Conservation (phyloP, 2,113 vertebrate species). For the Motacilla tschutschensis region DNA sequence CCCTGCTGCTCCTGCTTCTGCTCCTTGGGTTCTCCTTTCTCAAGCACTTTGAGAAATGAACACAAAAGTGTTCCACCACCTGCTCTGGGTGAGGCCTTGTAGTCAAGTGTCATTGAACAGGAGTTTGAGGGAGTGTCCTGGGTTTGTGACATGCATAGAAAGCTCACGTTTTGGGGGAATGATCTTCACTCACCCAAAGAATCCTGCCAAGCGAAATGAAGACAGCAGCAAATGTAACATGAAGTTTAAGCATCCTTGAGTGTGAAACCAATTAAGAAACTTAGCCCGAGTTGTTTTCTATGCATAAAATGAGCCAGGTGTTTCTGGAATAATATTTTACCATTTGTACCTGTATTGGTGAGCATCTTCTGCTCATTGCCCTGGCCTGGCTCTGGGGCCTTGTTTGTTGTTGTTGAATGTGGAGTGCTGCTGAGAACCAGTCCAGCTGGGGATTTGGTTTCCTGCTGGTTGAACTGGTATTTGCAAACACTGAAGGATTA, state of each 20-base stretch:
- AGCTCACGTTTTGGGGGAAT: not conserved
- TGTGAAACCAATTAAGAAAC: not conserved
- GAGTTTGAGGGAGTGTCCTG: not conserved
- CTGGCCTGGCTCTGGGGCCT: not conserved
- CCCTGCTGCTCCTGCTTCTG: not conserved
- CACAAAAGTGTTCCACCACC: not conserved
- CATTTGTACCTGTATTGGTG: not conserved
- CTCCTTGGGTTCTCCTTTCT: not conserved
- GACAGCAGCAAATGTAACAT: not conserved
- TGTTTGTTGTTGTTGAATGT: not conserved
- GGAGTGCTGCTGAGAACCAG: not conserved
- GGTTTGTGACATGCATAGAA: rapidly evolving
- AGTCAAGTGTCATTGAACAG: not conserved
- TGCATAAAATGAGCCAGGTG: not conserved
- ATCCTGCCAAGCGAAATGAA: not conserved
- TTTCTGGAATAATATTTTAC: not conserved
- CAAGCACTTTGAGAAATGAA: not conserved
- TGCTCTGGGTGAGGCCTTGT: not conserved
- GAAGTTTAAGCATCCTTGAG: not conserved
- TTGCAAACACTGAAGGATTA: not conserved
- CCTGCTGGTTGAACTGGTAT: not conserved
- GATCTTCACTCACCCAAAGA: not conserved
- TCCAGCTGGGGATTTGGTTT: not conserved
- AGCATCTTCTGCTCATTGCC: not conserved
- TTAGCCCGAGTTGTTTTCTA: not conserved